A percentile compares a stretch with the other conserved stretches of the same genome.
Evolutionary conservation across 2,113 vertebrate species (phyloP).

Genomic region (Nothobranchius kuhntae): DNA sequence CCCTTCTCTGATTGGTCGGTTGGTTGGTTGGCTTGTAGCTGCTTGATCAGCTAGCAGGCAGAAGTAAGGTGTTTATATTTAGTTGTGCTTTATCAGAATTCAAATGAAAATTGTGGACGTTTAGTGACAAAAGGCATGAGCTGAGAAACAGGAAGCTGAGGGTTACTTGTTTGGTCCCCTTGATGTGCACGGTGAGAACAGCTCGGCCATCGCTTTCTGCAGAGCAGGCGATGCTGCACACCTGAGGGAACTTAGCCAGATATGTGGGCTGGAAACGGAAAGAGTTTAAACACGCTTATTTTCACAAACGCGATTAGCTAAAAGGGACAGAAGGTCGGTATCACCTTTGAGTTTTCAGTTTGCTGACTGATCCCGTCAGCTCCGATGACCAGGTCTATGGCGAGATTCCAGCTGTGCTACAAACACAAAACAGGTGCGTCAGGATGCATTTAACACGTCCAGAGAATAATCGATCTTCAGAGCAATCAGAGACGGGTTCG

Average conservation of each 20-base stretch:
- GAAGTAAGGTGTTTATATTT: neutral
- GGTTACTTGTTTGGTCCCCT: slow-evolving; percentile 84
- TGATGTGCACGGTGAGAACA: slow-evolving; percentile 83
- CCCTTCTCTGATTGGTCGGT: too few relatives aligned
- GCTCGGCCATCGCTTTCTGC: slow-evolving; percentile 77
- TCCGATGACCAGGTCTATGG: slow-evolving; percentile 89
- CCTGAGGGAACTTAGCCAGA: slow-evolving; percentile 86
- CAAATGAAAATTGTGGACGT: neutral
- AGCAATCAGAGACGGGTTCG: too few relatives aligned
- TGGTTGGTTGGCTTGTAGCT: neutral
- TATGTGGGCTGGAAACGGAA: slow-evolving; percentile 80
- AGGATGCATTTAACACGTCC: too few relatives aligned
- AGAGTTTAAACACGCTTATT: neutral
- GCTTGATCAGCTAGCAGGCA: neutral
- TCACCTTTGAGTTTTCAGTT: slow-evolving; percentile 84
- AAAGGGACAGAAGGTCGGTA: neutral
- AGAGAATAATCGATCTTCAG: too few relatives aligned
- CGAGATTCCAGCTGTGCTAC: slow-evolving; percentile 88
- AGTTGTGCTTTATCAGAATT: neutral
- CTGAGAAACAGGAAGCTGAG: neutral
- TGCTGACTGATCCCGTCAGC: slow-evolving; percentile 91
- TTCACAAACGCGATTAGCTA: neutral
- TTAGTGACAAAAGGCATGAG: neutral
- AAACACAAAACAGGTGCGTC: slow-evolving; percentile 7
- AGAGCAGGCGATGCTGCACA: slow-evolving; percentile 85